Percentiles rank a stretch among this genome's conserved stretches.
phyloP scores from a whole-genome alignment of 23 tunicate species.

The Oikopleura dioica region DNA sequence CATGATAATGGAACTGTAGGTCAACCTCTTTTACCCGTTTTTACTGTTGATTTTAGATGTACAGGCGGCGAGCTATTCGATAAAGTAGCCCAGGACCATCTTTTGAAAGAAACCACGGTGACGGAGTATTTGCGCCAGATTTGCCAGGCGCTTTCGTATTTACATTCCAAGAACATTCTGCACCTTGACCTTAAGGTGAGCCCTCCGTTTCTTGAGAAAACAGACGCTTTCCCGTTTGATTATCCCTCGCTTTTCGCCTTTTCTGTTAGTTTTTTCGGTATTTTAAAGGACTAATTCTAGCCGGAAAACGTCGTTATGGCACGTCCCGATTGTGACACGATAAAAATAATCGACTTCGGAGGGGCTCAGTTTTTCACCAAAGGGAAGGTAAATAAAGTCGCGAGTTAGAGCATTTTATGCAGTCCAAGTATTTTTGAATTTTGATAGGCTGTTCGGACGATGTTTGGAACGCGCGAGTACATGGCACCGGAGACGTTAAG shows the following conservation, averaged over 20 bases:
- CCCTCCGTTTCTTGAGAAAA: too few relatives aligned
- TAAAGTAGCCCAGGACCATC: slow-evolving; percentile 31
- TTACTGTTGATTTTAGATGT: slow-evolving; percentile 19
- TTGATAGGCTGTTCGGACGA: not conserved
- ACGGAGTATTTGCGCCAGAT: slow-evolving; percentile 36
- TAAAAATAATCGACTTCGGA: not conserved
- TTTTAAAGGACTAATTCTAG: too few relatives aligned
- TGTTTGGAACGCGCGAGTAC: not conserved
- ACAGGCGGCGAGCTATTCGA: slow-evolving; percentile 93
- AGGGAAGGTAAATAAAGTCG: not conserved
- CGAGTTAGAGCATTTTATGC: too few relatives aligned
- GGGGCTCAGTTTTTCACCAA: not conserved
- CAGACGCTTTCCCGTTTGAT: too few relatives aligned
- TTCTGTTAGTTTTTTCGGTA: too few relatives aligned
- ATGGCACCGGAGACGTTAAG: not conserved
- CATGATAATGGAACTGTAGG: slow-evolving; percentile 68
- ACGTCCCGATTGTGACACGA: not conserved
- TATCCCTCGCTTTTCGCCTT: too few relatives aligned
- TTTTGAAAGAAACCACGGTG: slow-evolving; percentile 45
- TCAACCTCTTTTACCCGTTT: not conserved
- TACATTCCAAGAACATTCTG: slow-evolving; percentile 37
- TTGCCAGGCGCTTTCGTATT: slow-evolving; percentile 17
- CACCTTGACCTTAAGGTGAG: slow-evolving; percentile 74
- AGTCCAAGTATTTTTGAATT: not conserved
- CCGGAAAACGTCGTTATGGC: not conserved